Percentiles rank a stretch among this genome's conserved stretches.
These are phyloP conservation scores for Zygaena filipendulae DNA, from an alignment of 2,888 invertebrate species.

Conservation along the genomic window DNA sequence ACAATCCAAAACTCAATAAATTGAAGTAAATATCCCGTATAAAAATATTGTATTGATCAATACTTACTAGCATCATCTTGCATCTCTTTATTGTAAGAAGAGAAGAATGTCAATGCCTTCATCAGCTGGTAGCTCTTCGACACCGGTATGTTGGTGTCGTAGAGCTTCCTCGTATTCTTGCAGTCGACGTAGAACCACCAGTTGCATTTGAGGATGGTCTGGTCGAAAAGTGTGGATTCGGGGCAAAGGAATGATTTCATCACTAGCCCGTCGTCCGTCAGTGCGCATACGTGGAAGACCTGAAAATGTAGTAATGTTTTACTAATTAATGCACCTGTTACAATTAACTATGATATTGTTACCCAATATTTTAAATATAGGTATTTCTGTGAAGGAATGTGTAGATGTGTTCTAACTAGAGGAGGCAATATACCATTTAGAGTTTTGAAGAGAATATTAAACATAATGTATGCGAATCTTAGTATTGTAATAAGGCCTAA, in stretches of 20 bases:
- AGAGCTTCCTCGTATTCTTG: constrained; percentile 80
- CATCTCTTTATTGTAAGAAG: constrained; percentile 80
- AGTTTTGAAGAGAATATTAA: too few relatives aligned
- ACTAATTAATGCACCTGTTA: neutral
- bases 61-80: too few relatives aligned
- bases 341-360: neutral
- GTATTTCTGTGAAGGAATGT: too few relatives aligned
- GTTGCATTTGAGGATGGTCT: constrained; percentile 90
- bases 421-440: too few relatives aligned
- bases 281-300: constrained; percentile 92
- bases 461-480: too few relatives aligned
- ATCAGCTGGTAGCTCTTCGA: constrained; percentile 92
- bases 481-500: too few relatives aligned
- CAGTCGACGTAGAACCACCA: constrained; percentile 97
- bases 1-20: too few relatives aligned
- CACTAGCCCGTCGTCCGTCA: constrained; percentile 88
- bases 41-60: too few relatives aligned
- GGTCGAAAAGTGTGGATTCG: constrained; percentile 91
- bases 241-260: constrained; percentile 94
- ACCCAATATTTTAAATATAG: too few relatives aligned
- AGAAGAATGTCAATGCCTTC: constrained; percentile 91
- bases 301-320: constrained; percentile 42
- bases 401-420: too few relatives aligned
- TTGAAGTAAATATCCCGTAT: too few relatives aligned
- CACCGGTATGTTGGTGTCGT: constrained; percentile 90